These are phyloP conservation scores for Drosophila mayri DNA, from an alignment of 1,140 invertebrate species.

Conservation along the genomic window DNA sequence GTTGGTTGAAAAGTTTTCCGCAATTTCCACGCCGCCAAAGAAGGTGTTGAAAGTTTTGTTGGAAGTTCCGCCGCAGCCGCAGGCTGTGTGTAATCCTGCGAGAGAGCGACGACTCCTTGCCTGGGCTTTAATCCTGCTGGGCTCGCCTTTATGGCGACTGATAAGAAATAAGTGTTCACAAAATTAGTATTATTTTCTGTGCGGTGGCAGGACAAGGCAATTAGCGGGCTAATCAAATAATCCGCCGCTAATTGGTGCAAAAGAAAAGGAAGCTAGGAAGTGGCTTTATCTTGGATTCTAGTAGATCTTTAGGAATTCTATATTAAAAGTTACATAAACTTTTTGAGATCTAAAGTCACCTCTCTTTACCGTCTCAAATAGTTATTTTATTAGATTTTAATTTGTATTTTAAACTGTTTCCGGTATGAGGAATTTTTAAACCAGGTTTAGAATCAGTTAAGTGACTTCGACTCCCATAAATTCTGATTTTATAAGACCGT, in stretches of 20 bases:
- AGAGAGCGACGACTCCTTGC: background rate
- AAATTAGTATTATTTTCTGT: constrained; percentile 62
- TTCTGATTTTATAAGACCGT: background rate
- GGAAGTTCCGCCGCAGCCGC: constrained; percentile 56
- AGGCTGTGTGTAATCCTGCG: constrained; percentile 26
- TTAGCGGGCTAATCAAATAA: constrained; percentile 77
- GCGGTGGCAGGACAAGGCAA: constrained; percentile 53
- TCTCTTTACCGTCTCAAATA: background rate
- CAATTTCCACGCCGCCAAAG: constrained; percentile 38
- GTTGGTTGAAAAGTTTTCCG: constrained; percentile 64
- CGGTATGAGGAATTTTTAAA: background rate
- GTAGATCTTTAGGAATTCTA: too few species aligned
- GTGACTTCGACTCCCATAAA: background rate
- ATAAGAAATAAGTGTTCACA: constrained; percentile 70
- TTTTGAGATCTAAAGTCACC: background rate
- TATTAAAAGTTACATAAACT: too few species aligned
- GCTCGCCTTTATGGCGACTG: constrained; percentile 58
- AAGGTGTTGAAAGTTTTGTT: constrained; percentile 74
- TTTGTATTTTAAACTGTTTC: background rate
- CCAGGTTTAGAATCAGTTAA: background rate
- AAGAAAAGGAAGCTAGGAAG: background rate
- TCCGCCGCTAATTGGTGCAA: constrained; percentile 54
- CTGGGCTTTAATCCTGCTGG: constrained; percentile 66
- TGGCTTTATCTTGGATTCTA: constrained; percentile 1
- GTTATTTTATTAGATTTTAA: background rate